phyloP scores from a whole-genome alignment of 2,113 vertebrate genomes.

The Pachypanchax playfairii region DNA sequence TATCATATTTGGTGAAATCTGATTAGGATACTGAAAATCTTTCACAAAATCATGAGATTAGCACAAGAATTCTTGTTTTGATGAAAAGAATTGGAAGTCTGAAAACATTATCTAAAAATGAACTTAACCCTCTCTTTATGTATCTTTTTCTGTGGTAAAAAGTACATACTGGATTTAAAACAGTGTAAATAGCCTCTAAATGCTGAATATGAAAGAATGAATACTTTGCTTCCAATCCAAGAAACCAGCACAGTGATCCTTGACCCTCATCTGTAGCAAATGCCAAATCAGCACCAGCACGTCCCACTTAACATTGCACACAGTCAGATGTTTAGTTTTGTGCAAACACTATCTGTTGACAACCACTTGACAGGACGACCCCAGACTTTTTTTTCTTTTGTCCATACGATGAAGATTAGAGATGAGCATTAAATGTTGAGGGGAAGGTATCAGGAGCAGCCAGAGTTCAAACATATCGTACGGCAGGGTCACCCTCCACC shows the following conservation, averaged over 20 bases:
- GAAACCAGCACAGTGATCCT: neutral
- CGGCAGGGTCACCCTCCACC: slow-evolving; percentile 61
- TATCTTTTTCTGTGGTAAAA: slow-evolving; percentile 15
- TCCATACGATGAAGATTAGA: slow-evolving; percentile 29
- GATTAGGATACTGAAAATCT: slow-evolving; percentile 60
- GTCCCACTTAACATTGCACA: slow-evolving; percentile 74
- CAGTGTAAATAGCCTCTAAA: too few relatives aligned
- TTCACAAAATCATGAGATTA: slow-evolving; percentile 47
- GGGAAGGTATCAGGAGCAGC: slow-evolving; percentile 70
- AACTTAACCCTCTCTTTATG: slow-evolving; percentile 19
- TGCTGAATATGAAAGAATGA: slow-evolving; percentile 16
- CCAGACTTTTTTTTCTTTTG: slow-evolving; percentile 58
- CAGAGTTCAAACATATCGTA: slow-evolving; percentile 80
- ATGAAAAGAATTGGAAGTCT: slow-evolving; percentile 51
- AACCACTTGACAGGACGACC: slow-evolving; percentile 81
- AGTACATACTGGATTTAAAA: slow-evolving; percentile 27
- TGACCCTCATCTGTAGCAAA: slow-evolving; percentile 21
- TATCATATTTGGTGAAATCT: slow-evolving; percentile 69
- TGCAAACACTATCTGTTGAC: slow-evolving; percentile 79
- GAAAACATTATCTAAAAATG: slow-evolving; percentile 43
- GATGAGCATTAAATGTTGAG: slow-evolving; percentile 59
- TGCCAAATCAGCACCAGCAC: slow-evolving; percentile 57
- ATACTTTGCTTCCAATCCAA: neutral
- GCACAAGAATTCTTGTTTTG: slow-evolving; percentile 38
- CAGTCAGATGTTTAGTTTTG: slow-evolving; percentile 74